Evolutionary conservation across 2,888 invertebrate genomes (phyloP).

Genomic region (Euplexia lucipara): DNA sequence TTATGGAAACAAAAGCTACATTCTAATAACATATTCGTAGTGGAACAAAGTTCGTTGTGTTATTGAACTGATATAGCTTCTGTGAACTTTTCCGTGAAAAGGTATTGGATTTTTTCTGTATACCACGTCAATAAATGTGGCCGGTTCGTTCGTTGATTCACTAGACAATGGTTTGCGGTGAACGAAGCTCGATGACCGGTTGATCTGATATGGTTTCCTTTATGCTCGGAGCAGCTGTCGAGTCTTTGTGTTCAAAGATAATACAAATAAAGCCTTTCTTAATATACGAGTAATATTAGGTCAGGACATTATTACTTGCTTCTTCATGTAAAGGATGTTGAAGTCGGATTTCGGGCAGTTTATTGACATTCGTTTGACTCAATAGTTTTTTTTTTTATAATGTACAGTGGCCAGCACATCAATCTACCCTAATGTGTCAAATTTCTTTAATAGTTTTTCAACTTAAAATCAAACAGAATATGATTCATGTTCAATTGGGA

Average conservation of each 20-base stretch:
- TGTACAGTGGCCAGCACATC: too few species aligned
- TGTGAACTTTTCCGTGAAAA: constrained; percentile 12
- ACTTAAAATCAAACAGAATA: too few species aligned
- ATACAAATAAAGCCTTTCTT: constrained; percentile 13
- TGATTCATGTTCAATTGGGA: too few species aligned
- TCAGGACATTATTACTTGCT: constrained; percentile 21
- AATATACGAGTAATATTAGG: constrained; percentile 8
- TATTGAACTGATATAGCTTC: constrained; percentile 30
- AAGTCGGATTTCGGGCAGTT: constrained; percentile 2
- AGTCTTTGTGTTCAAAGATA: constrained; percentile 15
- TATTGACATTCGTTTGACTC: not conserved
- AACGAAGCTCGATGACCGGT: constrained; percentile 26
- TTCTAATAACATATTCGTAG: constrained; percentile 31
- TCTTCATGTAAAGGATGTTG: constrained; percentile 3
- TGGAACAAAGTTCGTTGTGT: constrained; percentile 20
- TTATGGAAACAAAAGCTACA: constrained; percentile 17
- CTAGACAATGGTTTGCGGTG: constrained; percentile 23
- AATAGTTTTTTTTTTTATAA: not conserved
- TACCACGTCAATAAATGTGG: constrained; percentile 2
- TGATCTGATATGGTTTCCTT: constrained; percentile 37
- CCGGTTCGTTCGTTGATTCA: constrained; percentile 16
- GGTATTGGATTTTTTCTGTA: constrained; percentile 14
- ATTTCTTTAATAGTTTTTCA: too few species aligned
- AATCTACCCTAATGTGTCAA: too few species aligned
- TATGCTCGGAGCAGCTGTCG: constrained; percentile 33